Evolutionary conservation across 2,888 invertebrate genomes (phyloP).

Genomic region (Eupithecia centaureata): DNA sequence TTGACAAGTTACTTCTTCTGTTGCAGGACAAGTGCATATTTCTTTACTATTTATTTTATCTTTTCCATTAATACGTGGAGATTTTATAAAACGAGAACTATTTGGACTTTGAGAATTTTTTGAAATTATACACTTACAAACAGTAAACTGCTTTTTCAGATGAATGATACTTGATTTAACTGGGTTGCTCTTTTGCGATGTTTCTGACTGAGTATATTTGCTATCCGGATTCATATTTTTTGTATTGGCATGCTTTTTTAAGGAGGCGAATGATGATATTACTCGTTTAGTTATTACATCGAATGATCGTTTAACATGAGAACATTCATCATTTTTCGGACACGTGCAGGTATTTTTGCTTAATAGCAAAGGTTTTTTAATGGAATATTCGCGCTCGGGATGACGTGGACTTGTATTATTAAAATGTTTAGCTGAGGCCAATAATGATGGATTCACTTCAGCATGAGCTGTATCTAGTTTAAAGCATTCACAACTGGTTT

Average conservation of each 20-base stretch:
- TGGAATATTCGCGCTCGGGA: no score
- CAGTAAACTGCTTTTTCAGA: not conserved
- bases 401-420: not conserved
- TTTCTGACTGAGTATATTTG: not conserved
- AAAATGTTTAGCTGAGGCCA: not conserved
- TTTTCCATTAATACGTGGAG: not conserved
- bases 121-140: constrained; percentile 1
- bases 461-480: no score
- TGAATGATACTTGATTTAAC: not conserved
- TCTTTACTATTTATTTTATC: not conserved
- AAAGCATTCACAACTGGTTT: no score
- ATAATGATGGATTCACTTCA: no score
- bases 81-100: not conserved
- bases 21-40: not conserved
- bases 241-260: not conserved
- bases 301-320: not conserved
- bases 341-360: not conserved
- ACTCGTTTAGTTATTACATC: not conserved
- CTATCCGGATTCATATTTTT: not conserved
- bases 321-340: not conserved
- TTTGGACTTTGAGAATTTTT: not conserved
- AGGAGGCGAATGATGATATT: not conserved
- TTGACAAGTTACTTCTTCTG: not conserved
- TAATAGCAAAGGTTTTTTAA: not conserved
- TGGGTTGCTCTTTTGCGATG: not conserved